Conservation (phyloP, 2,888 invertebrate species). For the Eupithecia subumbrata region DNA sequence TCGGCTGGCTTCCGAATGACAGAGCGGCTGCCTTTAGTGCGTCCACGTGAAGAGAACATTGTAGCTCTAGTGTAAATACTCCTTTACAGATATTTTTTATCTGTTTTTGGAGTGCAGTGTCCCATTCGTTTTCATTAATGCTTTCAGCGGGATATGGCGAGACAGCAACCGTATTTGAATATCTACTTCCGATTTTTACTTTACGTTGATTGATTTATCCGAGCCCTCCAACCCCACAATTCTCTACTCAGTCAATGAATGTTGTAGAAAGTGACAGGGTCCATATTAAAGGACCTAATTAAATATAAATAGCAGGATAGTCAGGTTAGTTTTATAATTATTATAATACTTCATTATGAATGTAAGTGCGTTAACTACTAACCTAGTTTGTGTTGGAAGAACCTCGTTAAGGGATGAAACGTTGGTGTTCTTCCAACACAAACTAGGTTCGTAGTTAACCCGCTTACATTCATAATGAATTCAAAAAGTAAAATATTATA, state of each 20-base stretch:
- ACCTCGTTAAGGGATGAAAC: no score
- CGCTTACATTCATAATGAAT: no score
- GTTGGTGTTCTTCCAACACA: no score
- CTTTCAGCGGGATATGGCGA: constrained; percentile 57
- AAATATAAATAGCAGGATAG: no score
- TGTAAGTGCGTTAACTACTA: no score
- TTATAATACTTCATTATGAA: no score
- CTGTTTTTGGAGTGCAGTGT: constrained; percentile 62
- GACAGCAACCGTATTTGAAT: constrained; percentile 40
- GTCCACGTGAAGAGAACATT: background rate
- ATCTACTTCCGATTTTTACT: background rate
- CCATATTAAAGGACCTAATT: no score
- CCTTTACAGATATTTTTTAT: constrained; percentile 28
- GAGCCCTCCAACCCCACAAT: background rate
- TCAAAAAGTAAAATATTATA: no score
- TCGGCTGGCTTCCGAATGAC: background rate
- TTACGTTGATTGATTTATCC: background rate
- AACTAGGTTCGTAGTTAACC: no score
- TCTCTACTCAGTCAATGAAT: background rate
- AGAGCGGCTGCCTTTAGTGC: background rate
- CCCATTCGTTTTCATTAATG: constrained; percentile 80
- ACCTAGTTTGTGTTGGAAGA: no score
- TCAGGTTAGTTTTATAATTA: no score
- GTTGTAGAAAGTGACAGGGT: no score
- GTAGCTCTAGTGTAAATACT: constrained; percentile 2